A percentile compares a stretch with the other conserved stretches of the same genome.
Conservation (phyloP, 2,113 vertebrate species). For the Hemiprocne comata region DNA sequence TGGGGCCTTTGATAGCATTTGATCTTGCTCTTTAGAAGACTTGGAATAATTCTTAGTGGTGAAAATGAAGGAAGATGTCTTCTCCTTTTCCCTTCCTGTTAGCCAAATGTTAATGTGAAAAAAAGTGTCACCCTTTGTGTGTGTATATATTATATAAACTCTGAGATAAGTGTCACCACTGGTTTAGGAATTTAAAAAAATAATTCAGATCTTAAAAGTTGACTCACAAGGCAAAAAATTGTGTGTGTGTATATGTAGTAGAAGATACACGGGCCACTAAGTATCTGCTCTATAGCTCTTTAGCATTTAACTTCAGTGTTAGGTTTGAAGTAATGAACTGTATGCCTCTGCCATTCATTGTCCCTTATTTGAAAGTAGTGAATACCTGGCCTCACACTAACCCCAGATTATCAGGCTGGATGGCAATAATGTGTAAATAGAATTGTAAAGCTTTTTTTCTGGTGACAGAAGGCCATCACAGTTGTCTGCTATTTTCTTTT, state of each 20-base stretch:
- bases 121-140: not conserved
- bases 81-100: not conserved
- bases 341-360: conserved; percentile 29
- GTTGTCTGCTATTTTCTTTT: not conserved
- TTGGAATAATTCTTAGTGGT: not conserved
- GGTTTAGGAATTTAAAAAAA: not conserved
- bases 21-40: not conserved
- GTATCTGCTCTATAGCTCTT: not conserved
- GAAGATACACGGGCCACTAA: not conserved
- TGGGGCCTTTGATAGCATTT: not conserved
- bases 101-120: not conserved
- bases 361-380: not conserved
- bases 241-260: not conserved
- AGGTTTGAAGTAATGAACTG: not conserved
- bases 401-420: conserved; percentile 20
- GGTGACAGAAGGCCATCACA: not conserved
- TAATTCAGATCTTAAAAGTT: conserved; percentile 18
- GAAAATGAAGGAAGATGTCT: not conserved
- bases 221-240: conserved; percentile 22
- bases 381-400: conserved; percentile 35
- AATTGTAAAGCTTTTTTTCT: conserved; percentile 27
- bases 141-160: not conserved
- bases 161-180: conserved; percentile 8
- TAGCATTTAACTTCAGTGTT: not conserved
- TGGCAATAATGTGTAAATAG: conserved; percentile 43